phyloP scores from a whole-genome alignment of 2,797 vertebrate genomes.

The Tachyglossus aculeatus region DNA sequence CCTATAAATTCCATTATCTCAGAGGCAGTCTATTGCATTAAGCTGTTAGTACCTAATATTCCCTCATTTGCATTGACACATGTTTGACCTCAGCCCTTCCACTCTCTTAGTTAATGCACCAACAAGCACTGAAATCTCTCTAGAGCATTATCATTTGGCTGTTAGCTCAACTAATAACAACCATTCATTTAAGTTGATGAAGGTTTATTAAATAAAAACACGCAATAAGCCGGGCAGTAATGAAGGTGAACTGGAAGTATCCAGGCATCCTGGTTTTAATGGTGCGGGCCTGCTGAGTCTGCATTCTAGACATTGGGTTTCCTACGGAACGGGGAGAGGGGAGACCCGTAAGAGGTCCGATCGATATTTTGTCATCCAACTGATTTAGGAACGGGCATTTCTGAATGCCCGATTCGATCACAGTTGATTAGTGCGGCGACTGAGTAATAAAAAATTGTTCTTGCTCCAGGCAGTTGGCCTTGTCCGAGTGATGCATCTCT shows the following conservation, averaged over 20 bases:
- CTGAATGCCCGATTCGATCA: slow-evolving; percentile 16
- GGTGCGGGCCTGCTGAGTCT: neutral
- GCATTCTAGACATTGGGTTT: neutral
- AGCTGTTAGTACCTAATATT: slow-evolving; percentile 69
- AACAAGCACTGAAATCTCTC: slow-evolving; percentile 66
- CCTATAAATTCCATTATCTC: slow-evolving; percentile 72
- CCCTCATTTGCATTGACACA: slow-evolving; percentile 80
- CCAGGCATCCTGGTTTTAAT: neutral
- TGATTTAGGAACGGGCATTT: slow-evolving; percentile 34
- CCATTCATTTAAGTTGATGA: slow-evolving; percentile 72
- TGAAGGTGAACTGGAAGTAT: slow-evolving; percentile 48
- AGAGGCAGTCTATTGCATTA: slow-evolving; percentile 67
- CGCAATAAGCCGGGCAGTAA: slow-evolving; percentile 48
- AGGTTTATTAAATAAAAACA: slow-evolving; percentile 78
- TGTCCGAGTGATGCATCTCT: neutral
- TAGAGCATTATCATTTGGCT: slow-evolving; percentile 69
- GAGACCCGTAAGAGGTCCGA: neutral
- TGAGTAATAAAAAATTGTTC: neutral
- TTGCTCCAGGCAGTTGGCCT: slow-evolving; percentile 25
- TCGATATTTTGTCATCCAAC: slow-evolving; percentile 8
- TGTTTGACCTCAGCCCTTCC: slow-evolving; percentile 77
- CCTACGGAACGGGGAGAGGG: neutral
- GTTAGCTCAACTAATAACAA: slow-evolving; percentile 77
- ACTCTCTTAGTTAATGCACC: slow-evolving; percentile 64
- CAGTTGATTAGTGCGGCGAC: neutral